Percentiles rank a stretch among this genome's conserved stretches.
Conservation (phyloP, 1,140 invertebrate species). For the Arion vulgaris region DNA sequence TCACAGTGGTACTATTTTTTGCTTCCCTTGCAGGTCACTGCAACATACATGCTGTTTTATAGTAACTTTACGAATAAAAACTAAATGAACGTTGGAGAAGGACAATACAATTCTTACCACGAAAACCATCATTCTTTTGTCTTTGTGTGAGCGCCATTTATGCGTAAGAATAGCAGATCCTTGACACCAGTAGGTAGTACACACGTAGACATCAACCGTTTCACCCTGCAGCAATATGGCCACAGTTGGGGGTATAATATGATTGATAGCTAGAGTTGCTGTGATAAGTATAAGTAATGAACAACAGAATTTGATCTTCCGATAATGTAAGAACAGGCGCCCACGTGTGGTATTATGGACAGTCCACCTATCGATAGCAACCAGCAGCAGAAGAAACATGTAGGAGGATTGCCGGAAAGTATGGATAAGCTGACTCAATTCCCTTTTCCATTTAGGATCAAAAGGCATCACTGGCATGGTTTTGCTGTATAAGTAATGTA, state of each 20-base stretch:
- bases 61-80: too few species aligned
- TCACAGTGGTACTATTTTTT: too few species aligned
- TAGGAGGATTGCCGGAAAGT: background rate
- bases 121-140: background rate
- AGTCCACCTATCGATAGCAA: background rate
- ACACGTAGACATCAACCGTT: background rate
- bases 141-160: background rate
- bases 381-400: background rate
- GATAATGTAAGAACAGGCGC: background rate
- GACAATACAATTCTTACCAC: too few species aligned
- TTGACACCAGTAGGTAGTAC: background rate
- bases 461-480: background rate
- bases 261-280: background rate
- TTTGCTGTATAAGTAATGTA: background rate
- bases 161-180: background rate
- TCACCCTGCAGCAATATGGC: background rate
- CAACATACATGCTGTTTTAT: too few species aligned
- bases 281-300: background rate
- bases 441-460: background rate
- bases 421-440: background rate
- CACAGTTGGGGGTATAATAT: background rate
- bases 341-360: background rate
- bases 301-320: background rate
- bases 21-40: too few species aligned
- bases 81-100: too few species aligned